Percentiles rank a stretch among this genome's conserved stretches.
Evolutionary conservation across 2,888 invertebrate genomes (phyloP).

Genomic region (Drosophila melanosoma): DNA sequence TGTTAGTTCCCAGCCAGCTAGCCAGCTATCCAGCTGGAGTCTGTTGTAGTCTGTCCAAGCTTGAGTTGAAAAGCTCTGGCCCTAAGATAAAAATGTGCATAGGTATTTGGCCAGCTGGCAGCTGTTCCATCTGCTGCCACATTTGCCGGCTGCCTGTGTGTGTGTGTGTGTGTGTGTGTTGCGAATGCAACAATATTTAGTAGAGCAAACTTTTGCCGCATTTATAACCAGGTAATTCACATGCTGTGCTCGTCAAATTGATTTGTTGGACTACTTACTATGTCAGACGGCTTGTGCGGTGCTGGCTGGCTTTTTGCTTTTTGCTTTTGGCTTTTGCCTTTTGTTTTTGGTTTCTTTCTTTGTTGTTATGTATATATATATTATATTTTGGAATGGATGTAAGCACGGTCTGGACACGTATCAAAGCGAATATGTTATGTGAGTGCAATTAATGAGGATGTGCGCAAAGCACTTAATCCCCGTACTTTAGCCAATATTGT

Average conservation of each 20-base stretch:
- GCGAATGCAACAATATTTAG: neutral
- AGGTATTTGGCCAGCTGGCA: constrained; percentile 39
- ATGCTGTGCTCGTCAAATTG: constrained; percentile 49
- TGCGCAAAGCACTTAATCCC: constrained; percentile 28
- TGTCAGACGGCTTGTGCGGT: neutral
- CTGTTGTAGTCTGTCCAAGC: constrained; percentile 1
- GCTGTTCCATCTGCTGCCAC: constrained; percentile 29
- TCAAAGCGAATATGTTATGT: constrained; percentile 30
- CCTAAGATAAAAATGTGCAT: constrained; percentile 16
- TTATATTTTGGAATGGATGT: neutral
- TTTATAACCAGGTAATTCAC: constrained; percentile 52
- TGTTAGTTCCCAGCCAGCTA: constrained; percentile 45
- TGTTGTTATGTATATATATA: neutral
- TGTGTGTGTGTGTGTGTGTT: neutral
- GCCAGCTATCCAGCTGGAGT: constrained; percentile 10
- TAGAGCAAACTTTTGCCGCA: constrained; percentile 50
- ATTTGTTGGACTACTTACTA: constrained; percentile 47
- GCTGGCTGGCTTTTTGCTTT: no score
- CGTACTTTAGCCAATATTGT: neutral
- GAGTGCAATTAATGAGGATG: constrained; percentile 62
- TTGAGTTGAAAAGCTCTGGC: neutral
- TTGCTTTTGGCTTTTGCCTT: neutral
- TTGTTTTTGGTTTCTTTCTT: neutral
- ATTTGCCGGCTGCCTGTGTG: constrained; percentile 1
- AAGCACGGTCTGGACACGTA: constrained; percentile 10